phyloP scores from a whole-genome alignment of 2,797 vertebrate species.

The Anguilla anguilla region DNA sequence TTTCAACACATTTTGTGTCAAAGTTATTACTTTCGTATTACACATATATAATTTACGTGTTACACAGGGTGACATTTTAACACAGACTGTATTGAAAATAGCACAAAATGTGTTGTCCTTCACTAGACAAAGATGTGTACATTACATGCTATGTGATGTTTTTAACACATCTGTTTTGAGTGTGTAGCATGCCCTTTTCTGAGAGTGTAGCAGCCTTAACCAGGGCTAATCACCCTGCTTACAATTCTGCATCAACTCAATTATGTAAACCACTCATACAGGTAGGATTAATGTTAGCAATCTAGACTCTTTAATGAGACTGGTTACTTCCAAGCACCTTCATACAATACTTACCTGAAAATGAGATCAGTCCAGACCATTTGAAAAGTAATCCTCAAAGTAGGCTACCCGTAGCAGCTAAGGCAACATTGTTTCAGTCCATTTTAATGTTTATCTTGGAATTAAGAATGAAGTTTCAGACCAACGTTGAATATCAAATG shows the following conservation, averaged over 20 bases:
- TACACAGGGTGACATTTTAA: no score
- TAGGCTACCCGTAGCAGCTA: not conserved
- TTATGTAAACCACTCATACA: not conserved
- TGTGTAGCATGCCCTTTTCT: not conserved
- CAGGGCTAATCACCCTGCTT: not conserved
- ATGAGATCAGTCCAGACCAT: not conserved
- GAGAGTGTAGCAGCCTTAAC: not conserved
- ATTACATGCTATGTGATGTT: no score
- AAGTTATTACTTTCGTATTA: no score
- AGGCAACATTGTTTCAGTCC: not conserved
- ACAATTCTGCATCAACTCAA: not conserved
- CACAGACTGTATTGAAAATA: no score
- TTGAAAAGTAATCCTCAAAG: not conserved
- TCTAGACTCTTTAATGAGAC: not conserved
- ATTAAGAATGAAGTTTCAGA: not conserved
- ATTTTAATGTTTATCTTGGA: not conserved
- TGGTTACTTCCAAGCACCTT: not conserved
- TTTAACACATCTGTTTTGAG: no score
- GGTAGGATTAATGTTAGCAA: not conserved
- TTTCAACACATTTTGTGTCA: no score
- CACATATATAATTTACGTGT: no score
- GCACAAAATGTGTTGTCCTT: no score
- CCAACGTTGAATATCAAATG: not conserved
- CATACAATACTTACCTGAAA: not conserved
- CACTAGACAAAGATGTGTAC: no score